Evolutionary conservation across 2,888 invertebrate genomes (phyloP).

Genomic region (Bellardia pandia): DNA sequence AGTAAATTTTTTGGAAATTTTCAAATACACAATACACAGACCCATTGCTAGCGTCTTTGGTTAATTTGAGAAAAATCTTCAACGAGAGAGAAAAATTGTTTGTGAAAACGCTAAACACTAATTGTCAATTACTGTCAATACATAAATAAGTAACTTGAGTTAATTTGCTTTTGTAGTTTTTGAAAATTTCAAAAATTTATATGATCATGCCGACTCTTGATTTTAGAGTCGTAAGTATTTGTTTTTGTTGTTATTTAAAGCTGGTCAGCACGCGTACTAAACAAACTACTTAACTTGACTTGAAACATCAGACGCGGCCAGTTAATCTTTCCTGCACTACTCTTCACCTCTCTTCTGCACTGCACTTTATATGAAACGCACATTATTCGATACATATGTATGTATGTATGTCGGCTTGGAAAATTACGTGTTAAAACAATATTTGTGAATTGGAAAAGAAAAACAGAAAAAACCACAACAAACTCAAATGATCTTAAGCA

Average conservation of each 20-base stretch:
- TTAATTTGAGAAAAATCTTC: constrained; percentile 37
- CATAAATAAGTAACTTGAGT: constrained; percentile 62
- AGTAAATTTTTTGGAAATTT: constrained; percentile 57
- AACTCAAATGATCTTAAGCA: constrained; percentile 54
- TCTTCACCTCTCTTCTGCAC: neutral
- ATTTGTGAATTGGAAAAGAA: constrained; percentile 55
- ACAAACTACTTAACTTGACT: constrained; percentile 71
- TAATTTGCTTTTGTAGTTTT: constrained; percentile 72
- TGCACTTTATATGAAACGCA: constrained; percentile 37
- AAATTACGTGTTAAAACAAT: constrained; percentile 69
- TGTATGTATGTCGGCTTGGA: constrained; percentile 53
- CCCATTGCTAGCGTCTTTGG: neutral
- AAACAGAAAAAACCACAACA: constrained; percentile 12
- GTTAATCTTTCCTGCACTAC: constrained; percentile 36
- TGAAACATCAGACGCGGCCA: constrained; percentile 65
- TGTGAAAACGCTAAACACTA: constrained; percentile 63
- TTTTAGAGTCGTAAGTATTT: constrained; percentile 39
- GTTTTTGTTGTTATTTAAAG: constrained; percentile 64
- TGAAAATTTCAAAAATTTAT: constrained; percentile 66
- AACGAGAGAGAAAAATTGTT: constrained; percentile 28
- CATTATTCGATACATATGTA: neutral
- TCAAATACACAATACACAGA: neutral
- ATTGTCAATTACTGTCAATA: constrained; percentile 73
- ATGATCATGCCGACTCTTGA: constrained; percentile 66
- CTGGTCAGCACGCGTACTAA: constrained; percentile 72